A percentile compares a stretch with the other conserved stretches of the same genome.
Evolutionary conservation across 2,113 vertebrate genomes (phyloP).

Genomic region (Chrysochloris asiatica): DNA sequence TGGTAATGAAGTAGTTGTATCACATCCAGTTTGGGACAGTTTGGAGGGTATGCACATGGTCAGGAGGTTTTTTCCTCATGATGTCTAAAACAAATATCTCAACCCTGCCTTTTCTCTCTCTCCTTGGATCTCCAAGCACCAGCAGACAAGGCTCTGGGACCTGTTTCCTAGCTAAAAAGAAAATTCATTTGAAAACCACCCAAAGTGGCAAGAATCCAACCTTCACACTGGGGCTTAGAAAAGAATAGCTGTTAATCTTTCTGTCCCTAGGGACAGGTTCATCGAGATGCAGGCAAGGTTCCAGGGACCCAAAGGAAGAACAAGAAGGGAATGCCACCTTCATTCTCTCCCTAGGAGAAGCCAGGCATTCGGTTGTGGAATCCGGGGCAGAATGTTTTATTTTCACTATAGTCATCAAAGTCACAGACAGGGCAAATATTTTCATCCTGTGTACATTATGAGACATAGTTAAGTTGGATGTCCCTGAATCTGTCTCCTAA

Average conservation of each 20-base stretch:
- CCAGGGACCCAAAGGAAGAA: background rate
- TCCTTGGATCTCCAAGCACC: no score
- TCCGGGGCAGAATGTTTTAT: constrained; percentile 71
- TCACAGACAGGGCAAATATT: constrained; percentile 70
- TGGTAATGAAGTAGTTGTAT: background rate
- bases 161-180: background rate
- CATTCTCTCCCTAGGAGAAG: background rate
- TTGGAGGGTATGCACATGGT: background rate
- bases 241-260: background rate
- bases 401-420: constrained; percentile 71
- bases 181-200: background rate
- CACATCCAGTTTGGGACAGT: background rate
- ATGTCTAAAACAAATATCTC: background rate
- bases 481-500: constrained; percentile 76
- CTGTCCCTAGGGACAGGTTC: background rate
- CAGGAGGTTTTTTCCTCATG: background rate
- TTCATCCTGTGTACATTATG: constrained; percentile 58
- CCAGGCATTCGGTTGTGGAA: constrained; percentile 25
- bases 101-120: background rate
- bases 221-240: background rate
- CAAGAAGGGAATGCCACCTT: background rate
- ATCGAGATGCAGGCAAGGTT: background rate
- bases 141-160: background rate
- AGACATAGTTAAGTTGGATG: constrained; percentile 68
- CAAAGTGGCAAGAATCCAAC: background rate